These are phyloP conservation scores for Brachionus rubens DNA, from an alignment of 1,140 invertebrate genomes.

Conservation along the genomic window DNA sequence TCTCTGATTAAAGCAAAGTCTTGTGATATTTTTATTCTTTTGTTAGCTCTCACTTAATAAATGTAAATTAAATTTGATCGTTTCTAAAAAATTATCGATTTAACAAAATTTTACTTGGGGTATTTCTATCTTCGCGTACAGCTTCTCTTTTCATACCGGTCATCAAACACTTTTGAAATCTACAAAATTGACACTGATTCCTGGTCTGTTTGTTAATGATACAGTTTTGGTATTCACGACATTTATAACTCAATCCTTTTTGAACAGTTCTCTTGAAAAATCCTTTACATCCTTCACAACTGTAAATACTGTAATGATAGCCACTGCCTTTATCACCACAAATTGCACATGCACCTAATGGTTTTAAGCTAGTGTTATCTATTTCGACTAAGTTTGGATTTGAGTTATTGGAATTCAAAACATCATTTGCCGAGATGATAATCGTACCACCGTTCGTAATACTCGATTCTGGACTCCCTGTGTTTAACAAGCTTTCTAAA, in stretches of 20 bases:
- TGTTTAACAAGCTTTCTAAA: too few relatives aligned
- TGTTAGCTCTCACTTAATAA: constrained; percentile 18
- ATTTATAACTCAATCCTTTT: constrained; percentile 59
- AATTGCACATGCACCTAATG: constrained; percentile 71
- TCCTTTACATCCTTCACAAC: constrained; percentile 89
- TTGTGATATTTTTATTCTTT: constrained; percentile 36
- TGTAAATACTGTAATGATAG: constrained; percentile 96
- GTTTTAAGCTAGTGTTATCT: constrained; percentile 7
- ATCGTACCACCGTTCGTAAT: not conserved
- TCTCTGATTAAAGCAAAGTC: constrained; percentile 42
- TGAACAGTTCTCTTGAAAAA: constrained; percentile 60
- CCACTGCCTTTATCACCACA: constrained; percentile 95
- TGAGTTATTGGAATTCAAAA: not conserved
- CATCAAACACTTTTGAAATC: constrained; percentile 59
- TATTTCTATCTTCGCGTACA: constrained; percentile 57
- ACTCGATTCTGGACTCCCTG: too few relatives aligned
- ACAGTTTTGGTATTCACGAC: constrained; percentile 59
- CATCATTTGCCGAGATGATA: not conserved
- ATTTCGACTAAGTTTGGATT: not conserved
- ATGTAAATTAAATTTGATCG: not conserved
- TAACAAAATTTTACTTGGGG: not conserved
- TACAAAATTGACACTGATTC: constrained; percentile 60
- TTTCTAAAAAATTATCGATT: too few relatives aligned
- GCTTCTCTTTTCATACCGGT: constrained; percentile 50
- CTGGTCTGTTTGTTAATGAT: constrained; percentile 58